Conservation (phyloP, 2,888 invertebrate genomes). For the Dolichopus griseipennis region DNA sequence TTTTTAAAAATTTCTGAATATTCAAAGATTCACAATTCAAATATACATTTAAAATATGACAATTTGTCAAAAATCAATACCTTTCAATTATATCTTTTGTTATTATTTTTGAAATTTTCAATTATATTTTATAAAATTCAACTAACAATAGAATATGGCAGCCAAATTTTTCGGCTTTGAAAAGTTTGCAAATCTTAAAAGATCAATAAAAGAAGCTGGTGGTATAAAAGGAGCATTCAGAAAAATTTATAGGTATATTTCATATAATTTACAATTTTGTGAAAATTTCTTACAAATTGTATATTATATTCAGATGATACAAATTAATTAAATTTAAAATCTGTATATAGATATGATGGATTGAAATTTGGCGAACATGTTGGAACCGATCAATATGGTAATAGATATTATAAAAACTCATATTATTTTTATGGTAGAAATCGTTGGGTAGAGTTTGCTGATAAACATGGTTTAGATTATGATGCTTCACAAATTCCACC, state of each 20-base stretch:
- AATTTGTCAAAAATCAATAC: too few relatives aligned
- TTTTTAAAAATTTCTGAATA: too few relatives aligned
- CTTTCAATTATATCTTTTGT: too few relatives aligned
- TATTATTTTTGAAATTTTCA: too few relatives aligned
- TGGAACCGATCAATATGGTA: slow-evolving; percentile 84
- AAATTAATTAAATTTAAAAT: too few relatives aligned
- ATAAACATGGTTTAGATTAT: slow-evolving; percentile 63
- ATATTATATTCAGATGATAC: too few relatives aligned
- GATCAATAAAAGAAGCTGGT: slow-evolving; percentile 62
- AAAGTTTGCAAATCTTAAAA: slow-evolving; percentile 55
- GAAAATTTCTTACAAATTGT: slow-evolving; percentile 10
- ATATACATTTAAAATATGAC: too few relatives aligned
- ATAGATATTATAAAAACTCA: slow-evolving; percentile 88
- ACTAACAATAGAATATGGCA: too few relatives aligned
- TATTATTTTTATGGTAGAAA: slow-evolving; percentile 83
- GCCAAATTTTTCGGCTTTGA: slow-evolving; percentile 63
- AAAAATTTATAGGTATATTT: slow-evolving; percentile 61
- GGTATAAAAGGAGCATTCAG: slow-evolving; percentile 57
- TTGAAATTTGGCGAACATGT: slow-evolving; percentile 72
- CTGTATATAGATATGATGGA: slow-evolving; percentile 65
- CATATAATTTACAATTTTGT: neutral
- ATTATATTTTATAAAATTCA: too few relatives aligned
- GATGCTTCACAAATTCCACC: slow-evolving; percentile 74
- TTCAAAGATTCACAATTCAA: too few relatives aligned
- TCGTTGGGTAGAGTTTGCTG: slow-evolving; percentile 88